Evolutionary conservation across 2,888 invertebrate species (phyloP), one percentile per base, ranked within the genome.

Genomic region (Dastarcus helophoroides): DNA sequence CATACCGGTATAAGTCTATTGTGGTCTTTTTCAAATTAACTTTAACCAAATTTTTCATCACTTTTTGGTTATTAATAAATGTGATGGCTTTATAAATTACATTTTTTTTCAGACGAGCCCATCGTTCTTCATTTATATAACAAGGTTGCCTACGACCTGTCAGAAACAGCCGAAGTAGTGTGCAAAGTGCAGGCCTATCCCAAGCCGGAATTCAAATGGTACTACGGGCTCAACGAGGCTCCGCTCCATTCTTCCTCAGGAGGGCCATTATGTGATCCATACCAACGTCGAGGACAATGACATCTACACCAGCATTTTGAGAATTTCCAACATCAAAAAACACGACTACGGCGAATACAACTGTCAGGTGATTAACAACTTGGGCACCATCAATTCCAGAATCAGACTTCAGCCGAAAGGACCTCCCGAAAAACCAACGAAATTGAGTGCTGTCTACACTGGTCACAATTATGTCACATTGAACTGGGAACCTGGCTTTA

Each of bases 121-220:
- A 85, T 91, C 44, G 75, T 83, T 14, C 69, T 89, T 19, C 81
- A 83, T 54, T 80, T 82, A 49, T 82, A 86, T 58, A 80, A 79
- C 50, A 86, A 86, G 63, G 90, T 90, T 0, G 91, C 91, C 1
- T 88, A 79, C 52, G 88, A 89, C 54, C 61, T 82, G 4, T 69
- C 76, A 36, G 89, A 90, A 60, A 79, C 78, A 0, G 90, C 90
- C 0, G 81, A 85, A 57, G 82, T 93, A 13, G 72, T 80, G 1
- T 91, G 91, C 59, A 76, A 80, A 51, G 88, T 91, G 8, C 85
- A 88, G 53, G 88, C 91, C 0, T 91, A 86, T 60, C 91, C 91
- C 0, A 82, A 85, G 49, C 90, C 91, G 0, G 86, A 86, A 53
- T 89, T 91, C 60, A 86, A 89, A 50, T 93, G 91, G 91, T 83